Conservation (phyloP, 2,888 invertebrate genomes). For the Heliconius aoede region DNA sequence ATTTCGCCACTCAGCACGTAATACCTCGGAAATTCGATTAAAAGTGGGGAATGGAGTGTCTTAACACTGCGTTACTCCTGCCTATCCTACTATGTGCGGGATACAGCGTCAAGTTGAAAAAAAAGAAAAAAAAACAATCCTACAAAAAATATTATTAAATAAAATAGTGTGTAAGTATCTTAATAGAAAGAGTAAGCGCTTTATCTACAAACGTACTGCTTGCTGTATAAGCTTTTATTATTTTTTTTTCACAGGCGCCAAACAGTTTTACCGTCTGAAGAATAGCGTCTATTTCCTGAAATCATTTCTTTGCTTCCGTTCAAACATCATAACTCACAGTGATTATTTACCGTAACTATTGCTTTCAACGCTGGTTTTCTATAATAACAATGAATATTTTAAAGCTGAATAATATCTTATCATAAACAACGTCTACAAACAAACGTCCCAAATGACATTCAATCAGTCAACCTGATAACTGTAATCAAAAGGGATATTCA, state of each 20-base stretch:
- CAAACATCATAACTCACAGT: conserved; percentile 63
- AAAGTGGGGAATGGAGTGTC: too few species aligned
- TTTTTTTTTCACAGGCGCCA: conserved; percentile 58
- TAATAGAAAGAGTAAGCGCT: conserved; percentile 6
- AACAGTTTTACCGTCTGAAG: conserved; percentile 63
- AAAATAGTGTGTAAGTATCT: background rate
- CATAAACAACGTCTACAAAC: conserved; percentile 44
- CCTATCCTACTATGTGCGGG: too few species aligned
- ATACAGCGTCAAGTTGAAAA: too few species aligned
- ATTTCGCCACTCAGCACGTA: too few species aligned
- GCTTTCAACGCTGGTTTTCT: conserved; percentile 42
- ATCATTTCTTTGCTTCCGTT: conserved; percentile 66
- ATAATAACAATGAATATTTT: conserved; percentile 41
- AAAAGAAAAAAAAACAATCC: background rate
- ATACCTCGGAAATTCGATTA: too few species aligned
- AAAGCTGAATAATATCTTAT: conserved; percentile 35
- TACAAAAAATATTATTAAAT: background rate
- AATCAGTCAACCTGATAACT: conserved; percentile 46
- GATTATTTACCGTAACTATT: conserved; percentile 60
- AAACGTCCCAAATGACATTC: conserved; percentile 42
- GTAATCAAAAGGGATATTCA: conserved; percentile 51
- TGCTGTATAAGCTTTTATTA: conserved; percentile 37
- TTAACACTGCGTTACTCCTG: too few species aligned
- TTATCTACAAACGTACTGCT: conserved; percentile 33
- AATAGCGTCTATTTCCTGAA: conserved; percentile 71